Base-by-base conservation (phyloP, 2,888 invertebrate species). In the Dioctria rufipes region DNA sequence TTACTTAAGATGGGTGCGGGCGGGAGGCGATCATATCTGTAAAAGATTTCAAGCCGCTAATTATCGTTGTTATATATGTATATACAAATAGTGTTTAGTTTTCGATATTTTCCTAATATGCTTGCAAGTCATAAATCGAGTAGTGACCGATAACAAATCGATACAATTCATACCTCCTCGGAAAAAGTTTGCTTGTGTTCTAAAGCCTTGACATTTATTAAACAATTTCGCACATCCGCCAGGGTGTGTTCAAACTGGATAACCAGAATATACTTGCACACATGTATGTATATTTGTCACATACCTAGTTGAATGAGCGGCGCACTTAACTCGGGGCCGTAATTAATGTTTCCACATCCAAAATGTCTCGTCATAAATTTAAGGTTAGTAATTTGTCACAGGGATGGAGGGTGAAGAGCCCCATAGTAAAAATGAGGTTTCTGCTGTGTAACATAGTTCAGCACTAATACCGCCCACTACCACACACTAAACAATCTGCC, bases 371-470 rank as follows among this genome's bases (percentile, higher is more conserved):
- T 73, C 73, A 73, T 73, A 73, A 73, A 73, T 73, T 73, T 73
- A 73, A 73, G 73, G 73, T 73, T 73, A 58, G 73, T 13, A 73
- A 73, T 73, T 73, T 73, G 73, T 73, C 73, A 73, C 66, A 42
- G 73, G 42, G 60, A 60, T 25, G 25, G 11, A 61, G 61, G 61
- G 61, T 49, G 73, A 54, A 60, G 39, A 60, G 39, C 73, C 73
- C 25, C 25, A 25, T 25, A 73, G 73, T 73, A 73, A 73, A 73
- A 73, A 73, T 73, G 73, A 73, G 61, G 73, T 58, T 58, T 51
- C 58, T 40, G 42, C 73, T 13, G 73, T 37, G 51, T 54, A 73
- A 60, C 58, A 58, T 25, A 58, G 51, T n/a, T 58, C 73, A 73
- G 25, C 51, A 13, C 73, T 77, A 77, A 46, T 13, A 49, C 43